These are phyloP conservation scores for Corythucha ciliata DNA, from an alignment of 2,888 invertebrate genomes.

Conservation along the genomic window DNA sequence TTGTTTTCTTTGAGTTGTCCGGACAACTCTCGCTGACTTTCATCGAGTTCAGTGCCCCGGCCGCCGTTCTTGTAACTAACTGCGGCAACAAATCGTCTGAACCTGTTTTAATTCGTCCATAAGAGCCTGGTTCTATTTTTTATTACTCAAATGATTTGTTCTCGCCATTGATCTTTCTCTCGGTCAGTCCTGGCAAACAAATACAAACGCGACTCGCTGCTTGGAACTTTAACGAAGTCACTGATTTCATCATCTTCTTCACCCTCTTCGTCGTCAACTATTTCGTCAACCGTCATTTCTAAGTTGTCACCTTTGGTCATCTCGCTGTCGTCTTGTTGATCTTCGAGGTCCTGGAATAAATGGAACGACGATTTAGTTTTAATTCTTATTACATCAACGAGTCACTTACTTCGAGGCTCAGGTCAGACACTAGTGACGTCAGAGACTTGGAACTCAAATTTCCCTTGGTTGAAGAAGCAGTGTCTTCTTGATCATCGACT, in stretches of 20 bases:
- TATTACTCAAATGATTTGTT: not conserved
- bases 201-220: slow-evolving; percentile 39
- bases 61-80: slow-evolving; percentile 10
- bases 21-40: not conserved
- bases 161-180: slow-evolving; percentile 84
- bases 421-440: too few relatives aligned
- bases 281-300: slow-evolving; percentile 5
- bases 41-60: not conserved
- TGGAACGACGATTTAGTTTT: too few relatives aligned
- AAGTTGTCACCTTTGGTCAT: not conserved
- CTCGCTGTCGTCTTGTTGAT: too few relatives aligned
- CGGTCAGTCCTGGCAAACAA: slow-evolving; percentile 72
- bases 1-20: not conserved
- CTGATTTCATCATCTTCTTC: slow-evolving; percentile 36
- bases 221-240: slow-evolving; percentile 32
- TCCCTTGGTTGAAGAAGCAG: too few relatives aligned
- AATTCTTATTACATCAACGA: too few relatives aligned
- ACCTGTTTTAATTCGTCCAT: too few relatives aligned
- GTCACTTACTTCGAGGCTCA: too few relatives aligned
- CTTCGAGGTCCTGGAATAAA: too few relatives aligned
- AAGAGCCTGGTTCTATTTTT: too few relatives aligned
- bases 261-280: slow-evolving; percentile 36
- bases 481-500: too few relatives aligned
- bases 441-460: too few relatives aligned
- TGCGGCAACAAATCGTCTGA: slow-evolving; percentile 24